These are phyloP conservation scores for Harpagoxenus sublaevis DNA, from an alignment of 2,888 invertebrate species.

Conservation along the genomic window DNA sequence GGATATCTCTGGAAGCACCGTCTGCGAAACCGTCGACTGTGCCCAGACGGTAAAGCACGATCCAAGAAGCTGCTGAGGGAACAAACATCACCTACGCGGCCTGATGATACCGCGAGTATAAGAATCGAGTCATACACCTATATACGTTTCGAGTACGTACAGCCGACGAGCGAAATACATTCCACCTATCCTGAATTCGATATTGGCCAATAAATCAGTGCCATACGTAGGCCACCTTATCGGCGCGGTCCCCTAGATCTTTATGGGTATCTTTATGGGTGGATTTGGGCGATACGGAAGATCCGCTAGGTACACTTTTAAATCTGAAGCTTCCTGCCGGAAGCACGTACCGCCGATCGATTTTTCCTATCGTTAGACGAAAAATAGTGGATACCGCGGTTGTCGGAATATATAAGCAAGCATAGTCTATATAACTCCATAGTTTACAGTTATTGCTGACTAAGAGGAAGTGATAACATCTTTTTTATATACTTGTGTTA, in stretches of 20 bases:
- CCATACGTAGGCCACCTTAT: constrained; percentile 66
- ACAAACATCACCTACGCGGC: constrained; percentile 18
- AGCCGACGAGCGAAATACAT: constrained; percentile 16
- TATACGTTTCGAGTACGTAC: constrained; percentile 19
- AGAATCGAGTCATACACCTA: constrained; percentile 29
- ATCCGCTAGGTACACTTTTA: constrained; percentile 58
- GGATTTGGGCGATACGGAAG: constrained; percentile 49
- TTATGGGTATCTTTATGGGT: constrained; percentile 53
- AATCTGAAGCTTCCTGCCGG: constrained; percentile 59
- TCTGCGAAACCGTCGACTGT: constrained; percentile 15
- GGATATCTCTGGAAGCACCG: constrained; percentile 5
- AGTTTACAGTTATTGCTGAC: constrained; percentile 6
- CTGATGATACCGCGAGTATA: constrained; percentile 34
- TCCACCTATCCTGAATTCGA: constrained; percentile 69
- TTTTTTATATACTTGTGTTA: not conserved
- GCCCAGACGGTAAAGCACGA: constrained; percentile 16
- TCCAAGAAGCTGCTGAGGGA: not conserved
- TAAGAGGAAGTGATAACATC: not conserved
- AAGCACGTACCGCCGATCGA: constrained; percentile 62
- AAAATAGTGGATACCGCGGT: constrained; percentile 52
- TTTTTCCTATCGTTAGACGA: constrained; percentile 47
- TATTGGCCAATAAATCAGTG: constrained; percentile 74
- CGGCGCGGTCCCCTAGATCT: constrained; percentile 52
- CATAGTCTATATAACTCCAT: not conserved
- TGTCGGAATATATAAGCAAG: constrained; percentile 39